phyloP scores from a whole-genome alignment of 2,888 invertebrate genomes.

The Dilophus febrilis region DNA sequence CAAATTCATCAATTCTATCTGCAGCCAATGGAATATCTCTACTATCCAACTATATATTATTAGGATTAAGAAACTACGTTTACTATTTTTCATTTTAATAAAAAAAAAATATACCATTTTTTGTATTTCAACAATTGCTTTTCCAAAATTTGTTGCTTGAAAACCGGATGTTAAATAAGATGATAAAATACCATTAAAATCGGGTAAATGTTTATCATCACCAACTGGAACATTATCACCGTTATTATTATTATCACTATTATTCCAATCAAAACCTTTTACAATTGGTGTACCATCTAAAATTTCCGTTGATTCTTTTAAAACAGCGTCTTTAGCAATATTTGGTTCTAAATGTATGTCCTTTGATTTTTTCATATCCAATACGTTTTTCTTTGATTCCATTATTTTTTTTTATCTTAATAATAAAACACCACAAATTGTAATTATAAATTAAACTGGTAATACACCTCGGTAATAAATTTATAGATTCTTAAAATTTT shows the following conservation, averaged over 20 bases:
- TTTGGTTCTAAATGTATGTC: constrained; percentile 20
- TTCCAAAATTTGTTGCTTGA: constrained; percentile 90
- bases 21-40: constrained; percentile 49
- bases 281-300: constrained; percentile 51
- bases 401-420: background rate
- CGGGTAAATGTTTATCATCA: too few relatives aligned
- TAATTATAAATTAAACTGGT: background rate
- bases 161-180: constrained; percentile 78
- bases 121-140: constrained; percentile 79
- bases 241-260: too few relatives aligned
- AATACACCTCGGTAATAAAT: background rate
- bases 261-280: constrained; percentile 84
- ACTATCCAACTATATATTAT: constrained; percentile 41
- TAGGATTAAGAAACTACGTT: too few relatives aligned
- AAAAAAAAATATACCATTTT: constrained; percentile 68
- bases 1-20: constrained; percentile 47
- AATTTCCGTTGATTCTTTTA: constrained; percentile 48
- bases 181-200: constrained; percentile 68
- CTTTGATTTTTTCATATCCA: too few relatives aligned
- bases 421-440: background rate
- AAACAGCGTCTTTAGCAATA: constrained; percentile 50
- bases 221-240: too few relatives aligned
- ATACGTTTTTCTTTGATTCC: too few relatives aligned
- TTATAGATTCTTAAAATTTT: background rate
- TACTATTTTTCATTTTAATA: too few relatives aligned